Conservation (phyloP, 53 echinoderm and acorn worm species). For the Actinopyga echinites region DNA sequence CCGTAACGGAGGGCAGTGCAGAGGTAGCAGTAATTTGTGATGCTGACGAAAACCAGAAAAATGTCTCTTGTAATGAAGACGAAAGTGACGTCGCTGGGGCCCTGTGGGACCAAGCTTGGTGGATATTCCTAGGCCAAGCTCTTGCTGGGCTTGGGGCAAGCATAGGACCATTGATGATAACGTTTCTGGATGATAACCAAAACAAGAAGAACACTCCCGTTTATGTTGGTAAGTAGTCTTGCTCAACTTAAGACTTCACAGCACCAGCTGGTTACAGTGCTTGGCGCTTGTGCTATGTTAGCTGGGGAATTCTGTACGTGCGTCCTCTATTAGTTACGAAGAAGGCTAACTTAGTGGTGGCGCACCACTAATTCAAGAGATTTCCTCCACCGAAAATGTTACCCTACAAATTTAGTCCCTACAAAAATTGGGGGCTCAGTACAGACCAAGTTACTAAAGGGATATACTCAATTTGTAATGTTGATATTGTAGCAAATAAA, state of each 20-base stretch:
- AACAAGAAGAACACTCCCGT: constrained; percentile 56
- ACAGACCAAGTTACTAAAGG: too few species aligned
- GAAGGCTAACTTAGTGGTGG: too few species aligned
- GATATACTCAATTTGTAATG: too few species aligned
- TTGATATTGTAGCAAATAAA: too few species aligned
- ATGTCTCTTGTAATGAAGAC: constrained; percentile 46
- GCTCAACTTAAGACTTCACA: too few species aligned
- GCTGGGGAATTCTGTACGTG: background rate
- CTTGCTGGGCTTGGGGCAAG: constrained; percentile 43
- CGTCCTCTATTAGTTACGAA: too few species aligned
- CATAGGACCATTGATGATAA: constrained; percentile 66
- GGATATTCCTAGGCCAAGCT: constrained; percentile 79
- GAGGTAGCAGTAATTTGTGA: background rate
- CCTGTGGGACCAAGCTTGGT: constrained; percentile 61
- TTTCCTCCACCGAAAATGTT: too few species aligned
- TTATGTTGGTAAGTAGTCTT: constrained; percentile 64
- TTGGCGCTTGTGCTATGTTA: too few species aligned
- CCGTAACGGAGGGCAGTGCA: background rate
- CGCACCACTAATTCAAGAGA: too few species aligned
- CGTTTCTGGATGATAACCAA: constrained; percentile 85
- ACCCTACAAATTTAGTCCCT: too few species aligned
- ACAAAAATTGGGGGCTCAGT: too few species aligned
- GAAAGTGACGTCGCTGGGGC: constrained; percentile 58
- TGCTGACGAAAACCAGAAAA: constrained; percentile 3
- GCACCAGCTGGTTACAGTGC: too few species aligned